These are phyloP conservation scores for Anthopleura xanthogrammica DNA, from an alignment of 92 coral and sea anemone species.

Conservation along the genomic window DNA sequence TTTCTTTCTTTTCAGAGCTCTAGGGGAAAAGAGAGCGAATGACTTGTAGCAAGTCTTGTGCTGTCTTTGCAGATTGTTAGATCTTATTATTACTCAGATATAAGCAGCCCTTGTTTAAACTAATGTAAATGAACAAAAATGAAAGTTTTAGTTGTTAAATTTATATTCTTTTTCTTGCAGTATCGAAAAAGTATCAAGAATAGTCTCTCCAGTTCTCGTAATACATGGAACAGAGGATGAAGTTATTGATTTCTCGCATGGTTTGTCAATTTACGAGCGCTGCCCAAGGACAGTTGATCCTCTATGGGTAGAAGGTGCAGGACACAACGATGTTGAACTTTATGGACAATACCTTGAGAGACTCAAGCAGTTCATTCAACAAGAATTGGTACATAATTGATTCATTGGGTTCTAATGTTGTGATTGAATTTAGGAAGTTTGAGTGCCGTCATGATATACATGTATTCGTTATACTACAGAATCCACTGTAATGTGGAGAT, in stretches of 20 bases:
- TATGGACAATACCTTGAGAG: conserved; percentile 98
- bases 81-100: too few species aligned
- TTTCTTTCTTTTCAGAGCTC: too few species aligned
- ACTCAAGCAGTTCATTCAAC: conserved; percentile 96
- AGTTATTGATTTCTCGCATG: conserved; percentile 98
- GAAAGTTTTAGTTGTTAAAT: not conserved
- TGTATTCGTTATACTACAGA: not conserved
- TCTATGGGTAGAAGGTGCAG: conserved; percentile 99
- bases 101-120: too few species aligned
- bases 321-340: conserved; percentile 97
- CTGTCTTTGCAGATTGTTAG: too few species aligned
- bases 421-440: conserved; percentile 16
- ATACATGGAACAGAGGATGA: conserved; percentile 99
- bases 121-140: not conserved
- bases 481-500: too few species aligned
- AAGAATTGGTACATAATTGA: conserved; percentile 88
- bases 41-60: too few species aligned
- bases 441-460: not conserved
- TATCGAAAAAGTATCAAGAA: conserved; percentile 98
- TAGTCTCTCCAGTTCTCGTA: conserved; percentile 96
- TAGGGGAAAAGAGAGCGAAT: too few species aligned
- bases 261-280: conserved; percentile 93
- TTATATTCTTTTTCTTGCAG: conserved; percentile 53
- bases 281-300: conserved; percentile 98
- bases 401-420: not conserved